Percentiles rank a stretch among this genome's conserved stretches.
Conservation (phyloP, 2,888 invertebrate species). For the Lasioglossum figueresi region DNA sequence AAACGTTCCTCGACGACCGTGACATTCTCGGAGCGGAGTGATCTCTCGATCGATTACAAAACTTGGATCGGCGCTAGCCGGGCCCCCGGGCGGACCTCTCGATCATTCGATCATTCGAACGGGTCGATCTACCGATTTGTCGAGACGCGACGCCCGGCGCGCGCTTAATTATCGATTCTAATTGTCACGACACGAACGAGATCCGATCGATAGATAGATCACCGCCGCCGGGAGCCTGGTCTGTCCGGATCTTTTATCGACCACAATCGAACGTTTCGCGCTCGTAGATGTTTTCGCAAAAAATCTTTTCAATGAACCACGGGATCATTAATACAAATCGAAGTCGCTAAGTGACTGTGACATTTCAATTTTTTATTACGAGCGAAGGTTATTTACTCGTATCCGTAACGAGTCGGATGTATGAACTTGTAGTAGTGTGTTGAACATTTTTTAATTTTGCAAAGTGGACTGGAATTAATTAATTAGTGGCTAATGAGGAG, state of each 20-base stretch:
- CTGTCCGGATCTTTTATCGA: neutral
- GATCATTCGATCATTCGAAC: constrained; percentile 55
- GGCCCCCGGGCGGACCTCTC: constrained; percentile 48
- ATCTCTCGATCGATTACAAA: constrained; percentile 69
- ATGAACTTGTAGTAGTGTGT: neutral
- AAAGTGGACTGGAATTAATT: neutral
- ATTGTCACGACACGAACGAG: constrained; percentile 27
- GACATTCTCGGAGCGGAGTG: constrained; percentile 67
- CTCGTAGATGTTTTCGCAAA: neutral
- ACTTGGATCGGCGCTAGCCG: constrained; percentile 45
- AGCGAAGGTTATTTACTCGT: neutral
- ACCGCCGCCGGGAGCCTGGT: neutral
- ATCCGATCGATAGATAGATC: constrained; percentile 17
- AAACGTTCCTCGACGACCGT: constrained; percentile 71
- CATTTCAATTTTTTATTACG: neutral
- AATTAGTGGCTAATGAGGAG: neutral
- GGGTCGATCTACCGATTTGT: constrained; percentile 39
- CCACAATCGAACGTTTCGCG: neutral
- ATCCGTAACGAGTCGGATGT: neutral
- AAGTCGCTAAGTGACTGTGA: neutral
- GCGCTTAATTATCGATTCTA: constrained; percentile 45
- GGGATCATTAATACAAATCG: neutral
- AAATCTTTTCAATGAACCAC: neutral
- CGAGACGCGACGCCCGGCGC: constrained; percentile 14
- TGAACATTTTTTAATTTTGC: neutral